Conservation (phyloP, 37 sponge, comb jelly and placozoan genomes). For the Bolinopsis microptera region DNA sequence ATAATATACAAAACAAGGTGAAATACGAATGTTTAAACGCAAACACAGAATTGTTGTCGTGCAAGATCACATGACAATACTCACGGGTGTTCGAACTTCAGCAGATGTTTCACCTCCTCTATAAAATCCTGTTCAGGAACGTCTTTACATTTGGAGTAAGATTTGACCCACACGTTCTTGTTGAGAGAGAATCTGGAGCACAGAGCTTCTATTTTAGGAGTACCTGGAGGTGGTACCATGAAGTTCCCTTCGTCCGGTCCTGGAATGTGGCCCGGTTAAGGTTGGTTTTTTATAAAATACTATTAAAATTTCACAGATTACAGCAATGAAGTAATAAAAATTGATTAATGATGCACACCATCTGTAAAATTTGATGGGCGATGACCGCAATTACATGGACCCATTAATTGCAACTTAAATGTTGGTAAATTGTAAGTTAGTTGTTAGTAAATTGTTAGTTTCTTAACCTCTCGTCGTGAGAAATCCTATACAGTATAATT, state of each 20-base stretch:
- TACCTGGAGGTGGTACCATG: neutral
- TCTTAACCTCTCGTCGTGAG: no score
- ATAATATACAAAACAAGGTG: no score
- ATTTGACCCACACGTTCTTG: constrained; percentile 49
- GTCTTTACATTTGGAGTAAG: constrained; percentile 36
- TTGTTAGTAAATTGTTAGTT: no score
- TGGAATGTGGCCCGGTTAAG: neutral
- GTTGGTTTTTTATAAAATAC: no score
- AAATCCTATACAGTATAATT: no score
- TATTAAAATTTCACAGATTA: neutral
- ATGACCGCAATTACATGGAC: no score
- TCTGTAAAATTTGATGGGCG: neutral
- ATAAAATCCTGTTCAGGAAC: constrained; percentile 45
- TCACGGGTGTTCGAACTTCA: constrained; percentile 22
- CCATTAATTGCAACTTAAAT: no score
- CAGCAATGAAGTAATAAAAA: no score
- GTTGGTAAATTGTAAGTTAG: no score
- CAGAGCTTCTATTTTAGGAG: neutral
- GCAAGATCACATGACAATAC: no score
- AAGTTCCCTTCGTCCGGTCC: neutral
- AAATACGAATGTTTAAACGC: no score
- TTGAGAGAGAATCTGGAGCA: neutral
- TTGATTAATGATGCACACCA: neutral
- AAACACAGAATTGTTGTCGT: no score
- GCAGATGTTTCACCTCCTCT: constrained; percentile 53